Evolutionary conservation across 2,888 invertebrate genomes (phyloP).

Genomic region (Drosophila nr. medialis): DNA sequence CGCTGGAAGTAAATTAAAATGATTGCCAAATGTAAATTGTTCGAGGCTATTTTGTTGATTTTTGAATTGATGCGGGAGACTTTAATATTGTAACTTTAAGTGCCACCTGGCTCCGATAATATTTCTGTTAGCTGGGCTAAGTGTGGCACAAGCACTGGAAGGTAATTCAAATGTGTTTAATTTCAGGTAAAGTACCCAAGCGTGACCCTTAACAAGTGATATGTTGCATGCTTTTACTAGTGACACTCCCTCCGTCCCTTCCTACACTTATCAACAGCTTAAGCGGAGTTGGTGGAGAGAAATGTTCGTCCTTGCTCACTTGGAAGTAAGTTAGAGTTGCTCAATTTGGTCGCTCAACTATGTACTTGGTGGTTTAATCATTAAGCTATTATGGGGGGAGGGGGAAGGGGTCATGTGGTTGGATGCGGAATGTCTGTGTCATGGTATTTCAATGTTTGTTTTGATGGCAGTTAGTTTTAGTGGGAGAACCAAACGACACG

Average conservation of each 20-base stretch:
- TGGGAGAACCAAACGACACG: conserved; percentile 37
- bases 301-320: conserved; percentile 45
- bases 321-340: conserved; percentile 69
- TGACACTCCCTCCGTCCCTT: not conserved
- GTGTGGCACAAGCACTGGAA: not conserved
- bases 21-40: not conserved
- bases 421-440: not conserved
- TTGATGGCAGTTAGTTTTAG: conserved; percentile 52
- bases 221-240: conserved; percentile 7
- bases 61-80: not conserved
- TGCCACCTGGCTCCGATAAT: not conserved
- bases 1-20: not conserved
- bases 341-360: conserved; percentile 73
- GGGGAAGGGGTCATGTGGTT: conserved; percentile 25
- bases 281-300: conserved; percentile 4
- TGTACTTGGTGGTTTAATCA: conserved; percentile 76
- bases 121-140: not conserved
- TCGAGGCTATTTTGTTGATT: not conserved
- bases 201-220: conserved; percentile 3
- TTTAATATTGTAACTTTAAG: not conserved
- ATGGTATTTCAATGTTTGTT: conserved; percentile 26
- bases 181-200: not conserved
- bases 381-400: conserved; percentile 67
- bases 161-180: conserved; percentile 6
- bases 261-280: conserved; percentile 33